Percentiles rank a stretch among this genome's conserved stretches.
phyloP scores from a whole-genome alignment of 1,140 invertebrate genomes.

The Drosophila obscura region DNA sequence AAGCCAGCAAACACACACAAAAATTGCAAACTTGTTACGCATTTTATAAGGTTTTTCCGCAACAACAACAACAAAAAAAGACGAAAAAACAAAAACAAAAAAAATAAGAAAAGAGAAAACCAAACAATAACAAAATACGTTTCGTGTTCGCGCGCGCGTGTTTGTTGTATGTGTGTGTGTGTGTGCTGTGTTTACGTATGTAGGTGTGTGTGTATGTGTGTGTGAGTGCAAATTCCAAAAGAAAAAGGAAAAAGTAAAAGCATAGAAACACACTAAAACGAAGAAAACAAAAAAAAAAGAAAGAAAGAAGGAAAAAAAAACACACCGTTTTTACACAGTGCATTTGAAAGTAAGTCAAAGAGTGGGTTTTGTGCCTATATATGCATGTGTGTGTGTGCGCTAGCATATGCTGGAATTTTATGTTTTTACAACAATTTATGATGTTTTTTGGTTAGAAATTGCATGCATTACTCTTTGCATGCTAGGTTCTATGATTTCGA shows the following conservation, averaged over 20 bases:
- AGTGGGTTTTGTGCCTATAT: background rate
- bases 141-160: slow-evolving; percentile 17
- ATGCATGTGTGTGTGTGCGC: slow-evolving; percentile 13
- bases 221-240: slow-evolving; percentile 40
- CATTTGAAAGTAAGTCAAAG: slow-evolving; percentile 1
- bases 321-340: background rate
- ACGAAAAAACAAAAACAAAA: slow-evolving; percentile 9
- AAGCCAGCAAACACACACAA: slow-evolving; percentile 23
- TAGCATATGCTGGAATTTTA: slow-evolving; percentile 45
- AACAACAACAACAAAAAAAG: background rate
- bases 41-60: slow-evolving; percentile 11
- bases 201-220: slow-evolving; percentile 28
- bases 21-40: slow-evolving; percentile 24
- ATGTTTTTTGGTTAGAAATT: slow-evolving; percentile 1
- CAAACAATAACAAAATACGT: slow-evolving; percentile 62
- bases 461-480: background rate
- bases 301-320: slow-evolving; percentile 21
- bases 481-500: background rate
- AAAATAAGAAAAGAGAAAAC: slow-evolving; percentile 22
- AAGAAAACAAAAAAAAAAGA: slow-evolving; percentile 7
- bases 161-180: slow-evolving; percentile 3
- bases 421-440: slow-evolving; percentile 10
- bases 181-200: slow-evolving; percentile 6
- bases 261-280: slow-evolving; percentile 20
- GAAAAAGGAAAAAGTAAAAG: slow-evolving; percentile 32